phyloP scores from a whole-genome alignment of 2,888 invertebrate genomes.

The Netelia melanura region DNA sequence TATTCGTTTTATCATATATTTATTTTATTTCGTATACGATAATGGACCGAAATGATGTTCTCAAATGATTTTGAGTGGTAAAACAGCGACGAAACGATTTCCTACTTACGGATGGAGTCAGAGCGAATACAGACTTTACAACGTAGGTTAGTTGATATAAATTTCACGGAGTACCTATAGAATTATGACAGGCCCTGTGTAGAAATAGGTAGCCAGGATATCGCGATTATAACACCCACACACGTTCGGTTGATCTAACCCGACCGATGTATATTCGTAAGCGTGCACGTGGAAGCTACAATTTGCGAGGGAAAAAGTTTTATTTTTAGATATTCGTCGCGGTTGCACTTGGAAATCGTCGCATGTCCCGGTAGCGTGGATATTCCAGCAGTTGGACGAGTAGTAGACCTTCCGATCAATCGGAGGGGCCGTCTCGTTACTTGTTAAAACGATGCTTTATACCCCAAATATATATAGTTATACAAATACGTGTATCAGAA shows the following conservation, averaged over 20 bases:
- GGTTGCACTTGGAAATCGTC: conserved; percentile 42
- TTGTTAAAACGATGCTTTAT: conserved; percentile 42
- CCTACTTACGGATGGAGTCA: conserved; percentile 20
- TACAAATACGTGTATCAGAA: not conserved
- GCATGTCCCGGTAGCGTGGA: conserved; percentile 14
- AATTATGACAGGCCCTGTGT: conserved; percentile 31
- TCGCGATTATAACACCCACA: conserved; percentile 62
- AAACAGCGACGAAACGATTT: conserved; percentile 35
- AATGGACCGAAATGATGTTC: not conserved
- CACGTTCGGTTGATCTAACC: conserved; percentile 18
- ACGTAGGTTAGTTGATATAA: conserved; percentile 7
- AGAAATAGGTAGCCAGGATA: conserved; percentile 48
- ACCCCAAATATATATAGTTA: not conserved
- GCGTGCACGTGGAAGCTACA: not conserved
- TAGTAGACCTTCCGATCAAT: conserved; percentile 36
- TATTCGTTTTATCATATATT: not conserved
- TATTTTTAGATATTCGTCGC: conserved; percentile 61
- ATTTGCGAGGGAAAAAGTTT: conserved; percentile 36
- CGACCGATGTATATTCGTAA: conserved; percentile 27
- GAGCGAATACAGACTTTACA: not conserved
- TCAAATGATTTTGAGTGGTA: not conserved
- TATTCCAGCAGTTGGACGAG: conserved; percentile 9
- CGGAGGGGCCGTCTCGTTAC: conserved; percentile 42
- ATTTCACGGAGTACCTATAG: conserved; percentile 13
- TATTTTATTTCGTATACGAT: not conserved